These are phyloP conservation scores for Dendrophyllia cribrosa DNA, from an alignment of 64 coral and sea anemone species.

Conservation along the genomic window DNA sequence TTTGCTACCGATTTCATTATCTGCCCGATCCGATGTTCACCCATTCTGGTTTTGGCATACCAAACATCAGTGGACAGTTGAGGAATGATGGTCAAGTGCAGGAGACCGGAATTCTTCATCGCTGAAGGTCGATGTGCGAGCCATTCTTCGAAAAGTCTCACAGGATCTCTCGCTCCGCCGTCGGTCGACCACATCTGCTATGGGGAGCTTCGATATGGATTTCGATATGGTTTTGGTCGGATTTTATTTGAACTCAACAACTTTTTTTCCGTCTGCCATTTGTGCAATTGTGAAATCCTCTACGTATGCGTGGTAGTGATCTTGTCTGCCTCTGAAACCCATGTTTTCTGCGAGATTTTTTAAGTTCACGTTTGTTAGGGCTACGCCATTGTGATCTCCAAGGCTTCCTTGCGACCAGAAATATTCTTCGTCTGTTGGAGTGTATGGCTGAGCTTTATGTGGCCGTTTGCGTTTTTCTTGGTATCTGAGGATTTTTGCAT, in stretches of 20 bases:
- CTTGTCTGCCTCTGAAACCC: constrained; percentile 32
- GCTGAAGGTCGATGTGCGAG: constrained; percentile 28
- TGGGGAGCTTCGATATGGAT: not conserved
- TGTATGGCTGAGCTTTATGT: constrained; percentile 28
- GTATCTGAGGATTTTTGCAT: not conserved
- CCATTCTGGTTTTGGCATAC: constrained; percentile 57
- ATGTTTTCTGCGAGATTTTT: constrained; percentile 1
- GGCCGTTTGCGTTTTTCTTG: constrained; percentile 37
- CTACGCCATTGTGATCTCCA: constrained; percentile 25
- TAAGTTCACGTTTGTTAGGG: constrained; percentile 16
- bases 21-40: constrained; percentile 23
- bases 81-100: constrained; percentile 60
- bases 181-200: constrained; percentile 50
- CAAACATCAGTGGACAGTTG: constrained; percentile 34
- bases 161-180: not conserved
- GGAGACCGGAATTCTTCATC: constrained; percentile 37
- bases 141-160: constrained; percentile 45
- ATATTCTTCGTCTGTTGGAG: not conserved
- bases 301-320: not conserved
- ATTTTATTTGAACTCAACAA: constrained; percentile 60
- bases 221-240: constrained; percentile 48
- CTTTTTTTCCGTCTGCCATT: constrained; percentile 50
- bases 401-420: constrained; percentile 34
- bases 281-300: not conserved
- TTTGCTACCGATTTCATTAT: constrained; percentile 67